Evolutionary conservation across 2,797 vertebrate genomes (phyloP).

Genomic region (Rachycentron canadum): DNA sequence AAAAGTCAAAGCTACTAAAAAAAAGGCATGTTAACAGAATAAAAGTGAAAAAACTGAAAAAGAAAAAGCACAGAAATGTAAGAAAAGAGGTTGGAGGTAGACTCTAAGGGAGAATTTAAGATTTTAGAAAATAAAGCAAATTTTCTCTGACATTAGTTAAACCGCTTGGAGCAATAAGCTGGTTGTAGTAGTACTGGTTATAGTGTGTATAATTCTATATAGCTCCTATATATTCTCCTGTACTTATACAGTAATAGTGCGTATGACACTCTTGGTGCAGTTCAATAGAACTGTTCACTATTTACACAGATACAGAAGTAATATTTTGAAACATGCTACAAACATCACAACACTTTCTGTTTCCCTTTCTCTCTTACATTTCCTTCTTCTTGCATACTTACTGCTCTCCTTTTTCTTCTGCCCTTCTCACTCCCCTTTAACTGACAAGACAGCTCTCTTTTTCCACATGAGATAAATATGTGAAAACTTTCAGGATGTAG

Average conservation of each 20-base stretch:
- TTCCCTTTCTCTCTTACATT: background rate
- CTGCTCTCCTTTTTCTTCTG: background rate
- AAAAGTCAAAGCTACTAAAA: slow-evolving; percentile 36
- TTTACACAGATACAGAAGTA: background rate
- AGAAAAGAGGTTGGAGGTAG: background rate
- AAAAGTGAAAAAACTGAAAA: background rate
- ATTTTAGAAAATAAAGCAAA: background rate
- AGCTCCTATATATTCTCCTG: background rate
- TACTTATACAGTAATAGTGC: background rate
- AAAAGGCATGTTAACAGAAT: slow-evolving; percentile 10
- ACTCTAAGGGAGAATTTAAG: background rate
- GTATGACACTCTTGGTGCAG: background rate
- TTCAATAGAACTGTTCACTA: background rate
- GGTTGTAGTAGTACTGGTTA: too few relatives aligned
- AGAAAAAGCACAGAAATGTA: background rate
- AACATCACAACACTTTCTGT: slow-evolving; percentile 1
- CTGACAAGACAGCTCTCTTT: background rate
- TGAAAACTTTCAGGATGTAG: background rate
- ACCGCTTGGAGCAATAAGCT: background rate
- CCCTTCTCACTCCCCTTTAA: background rate
- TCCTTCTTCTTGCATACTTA: background rate
- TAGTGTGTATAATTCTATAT: background rate
- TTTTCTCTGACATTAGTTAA: background rate
- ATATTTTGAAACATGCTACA: background rate
- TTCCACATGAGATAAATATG: background rate